Conservation (phyloP, 2,888 invertebrate species). For the Pristionchus fissidentatus region DNA sequence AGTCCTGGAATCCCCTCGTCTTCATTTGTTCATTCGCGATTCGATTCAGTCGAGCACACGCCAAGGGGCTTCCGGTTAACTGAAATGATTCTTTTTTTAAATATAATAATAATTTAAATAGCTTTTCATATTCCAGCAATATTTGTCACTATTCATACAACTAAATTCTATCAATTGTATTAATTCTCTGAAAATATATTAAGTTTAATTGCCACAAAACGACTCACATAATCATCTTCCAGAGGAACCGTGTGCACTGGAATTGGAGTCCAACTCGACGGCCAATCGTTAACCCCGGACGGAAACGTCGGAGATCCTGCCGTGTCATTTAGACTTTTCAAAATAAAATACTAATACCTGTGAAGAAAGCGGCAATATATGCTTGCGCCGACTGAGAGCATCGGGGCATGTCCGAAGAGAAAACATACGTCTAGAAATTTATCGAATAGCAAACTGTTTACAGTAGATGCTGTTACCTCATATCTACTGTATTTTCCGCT, state of each 20-base stretch:
- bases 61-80: background rate
- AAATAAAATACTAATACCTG: no score
- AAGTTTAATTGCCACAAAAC: no score
- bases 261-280: constrained; percentile 27
- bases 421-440: background rate
- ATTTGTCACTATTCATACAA: no score
- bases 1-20: background rate
- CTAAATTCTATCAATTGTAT: no score
- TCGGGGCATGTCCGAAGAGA: background rate
- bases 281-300: background rate
- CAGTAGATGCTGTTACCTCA: background rate
- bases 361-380: background rate
- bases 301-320: constrained; percentile 9
- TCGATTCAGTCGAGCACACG: background rate
- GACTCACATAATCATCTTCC: constrained; percentile 40
- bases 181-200: no score
- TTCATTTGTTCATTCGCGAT: background rate
- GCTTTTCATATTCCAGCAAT: no score
- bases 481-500: background rate
- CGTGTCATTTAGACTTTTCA: no score
- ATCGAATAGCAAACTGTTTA: no score
- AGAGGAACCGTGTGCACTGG: constrained; percentile 1
- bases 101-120: no score
- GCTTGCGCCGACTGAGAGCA: background rate
- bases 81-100: no score